Evolutionary conservation across 1,140 invertebrate species (phyloP).

Genomic region (Heliconius himera): DNA sequence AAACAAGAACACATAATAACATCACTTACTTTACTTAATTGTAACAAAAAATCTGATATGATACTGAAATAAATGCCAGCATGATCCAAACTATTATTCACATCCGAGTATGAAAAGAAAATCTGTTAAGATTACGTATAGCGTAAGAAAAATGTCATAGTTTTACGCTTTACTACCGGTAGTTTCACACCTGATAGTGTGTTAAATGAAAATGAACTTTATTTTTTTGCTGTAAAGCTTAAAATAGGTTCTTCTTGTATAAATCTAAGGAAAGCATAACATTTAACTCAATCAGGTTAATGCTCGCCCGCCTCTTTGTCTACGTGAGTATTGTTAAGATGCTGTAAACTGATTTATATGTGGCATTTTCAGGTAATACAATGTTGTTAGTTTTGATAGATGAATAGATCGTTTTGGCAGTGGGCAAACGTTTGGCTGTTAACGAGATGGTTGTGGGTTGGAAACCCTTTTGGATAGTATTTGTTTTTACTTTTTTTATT

Average conservation of each 20-base stretch:
- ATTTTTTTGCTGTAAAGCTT: neutral
- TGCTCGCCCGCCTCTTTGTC: constrained; percentile 22
- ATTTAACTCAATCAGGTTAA: constrained; percentile 31
- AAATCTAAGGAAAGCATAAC: constrained; percentile 22
- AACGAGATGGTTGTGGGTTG: too few species aligned
- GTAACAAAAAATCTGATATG: neutral
- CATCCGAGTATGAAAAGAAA: neutral
- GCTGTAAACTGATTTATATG: constrained; percentile 21
- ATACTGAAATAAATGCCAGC: neutral
- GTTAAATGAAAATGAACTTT: neutral
- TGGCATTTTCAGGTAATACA: neutral
- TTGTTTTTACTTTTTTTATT: too few species aligned
- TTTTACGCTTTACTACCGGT: neutral
- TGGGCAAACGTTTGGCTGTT: too few species aligned
- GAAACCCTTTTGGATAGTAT: too few species aligned
- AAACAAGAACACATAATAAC: too few species aligned
- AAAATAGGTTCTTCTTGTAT: neutral
- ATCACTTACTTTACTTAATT: too few species aligned
- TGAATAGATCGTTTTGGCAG: neutral
- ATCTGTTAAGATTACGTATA: constrained; percentile 10
- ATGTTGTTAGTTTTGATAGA: neutral
- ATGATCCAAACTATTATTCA: neutral
- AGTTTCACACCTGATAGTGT: neutral
- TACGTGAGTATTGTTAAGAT: constrained; percentile 29
- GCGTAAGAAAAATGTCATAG: neutral